Percentiles rank a stretch among this genome's conserved stretches.
These are phyloP conservation scores for Rhinatrema bivittatum DNA, from an alignment of 2,797 vertebrate genomes.

Conservation along the genomic window DNA sequence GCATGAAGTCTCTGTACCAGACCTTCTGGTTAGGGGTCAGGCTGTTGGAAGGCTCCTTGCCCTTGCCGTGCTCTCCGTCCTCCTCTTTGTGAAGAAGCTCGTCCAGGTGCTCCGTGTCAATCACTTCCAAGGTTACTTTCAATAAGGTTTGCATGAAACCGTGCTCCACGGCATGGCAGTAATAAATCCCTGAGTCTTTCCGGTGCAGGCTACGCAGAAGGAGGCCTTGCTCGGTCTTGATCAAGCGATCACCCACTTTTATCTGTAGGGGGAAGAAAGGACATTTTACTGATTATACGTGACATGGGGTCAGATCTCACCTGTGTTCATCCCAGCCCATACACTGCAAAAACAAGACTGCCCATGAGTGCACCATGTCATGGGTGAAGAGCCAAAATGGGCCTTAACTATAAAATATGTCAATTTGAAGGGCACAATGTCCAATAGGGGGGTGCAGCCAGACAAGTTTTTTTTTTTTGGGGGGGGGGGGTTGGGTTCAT, in stretches of 20 bases:
- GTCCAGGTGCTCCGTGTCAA: conserved; percentile 83
- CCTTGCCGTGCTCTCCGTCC: conserved; percentile 49
- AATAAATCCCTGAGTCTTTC: conserved; percentile 81
- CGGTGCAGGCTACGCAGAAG: conserved; percentile 78
- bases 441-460: no score
- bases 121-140: conserved; percentile 86
- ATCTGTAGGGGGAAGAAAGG: conserved; percentile 55
- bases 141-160: conserved; percentile 92
- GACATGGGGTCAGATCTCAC: no score
- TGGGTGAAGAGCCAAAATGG: no score
- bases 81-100: conserved; percentile 81
- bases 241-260: conserved; percentile 72
- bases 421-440: no score
- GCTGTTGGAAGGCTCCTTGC: conserved; percentile 58
- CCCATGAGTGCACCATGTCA: no score
- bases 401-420: no score
- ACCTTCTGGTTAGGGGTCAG: conserved; percentile 80
- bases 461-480: no score
- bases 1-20: conserved; percentile 98
- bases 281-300: not conserved
- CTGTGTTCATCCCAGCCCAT: no score
- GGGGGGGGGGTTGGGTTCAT: no score
- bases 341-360: no score
- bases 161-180: conserved; percentile 91
- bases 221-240: conserved; percentile 86